Base-by-base conservation (phyloP, 2,797 vertebrate species). In the Thalassophryne amazonica region DNA sequence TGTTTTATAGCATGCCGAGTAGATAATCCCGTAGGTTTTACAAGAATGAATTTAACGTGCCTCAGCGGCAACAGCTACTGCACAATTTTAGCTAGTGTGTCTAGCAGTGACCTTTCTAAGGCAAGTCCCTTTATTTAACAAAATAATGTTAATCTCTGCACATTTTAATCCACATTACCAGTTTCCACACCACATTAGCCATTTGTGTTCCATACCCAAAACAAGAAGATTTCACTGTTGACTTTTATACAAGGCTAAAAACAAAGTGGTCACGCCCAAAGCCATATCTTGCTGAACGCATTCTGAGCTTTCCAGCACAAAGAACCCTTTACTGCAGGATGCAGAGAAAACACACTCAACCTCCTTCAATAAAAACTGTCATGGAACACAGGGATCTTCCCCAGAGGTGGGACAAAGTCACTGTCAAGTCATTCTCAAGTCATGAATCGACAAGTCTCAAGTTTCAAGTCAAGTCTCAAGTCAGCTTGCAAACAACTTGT, bases 1-100 rank as follows among this genome's bases (percentile, higher is more conserved):
- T 76, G 65, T 86, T 83, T 76, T 84, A 59, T 82, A 86, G 87
- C 87, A 88, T 87, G 88, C 71, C 7, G 65, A 80, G 46, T 80
- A 85, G 80, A 32, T 53, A 69, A 81, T 51, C 71, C 60, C 58
- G 47, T 81, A 76, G 75, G 68, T 73, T 83, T 73, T 70, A 69
- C 43, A 83, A 55, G 63, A 54, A 73, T 69, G 66, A 51, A 66
- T 60, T 61, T 53, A 67, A 60, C 76, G 69, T 57, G 74, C 78
- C 78, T 84, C 84, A 83, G 84, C 78, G 75, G 78, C 68, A 30
- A 69, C 74, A 82, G 81, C 70, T 66, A 67, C 73, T 69, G 73
- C 81, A 85, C 82, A 83, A 79, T 83, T n/a, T 73, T 62, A 56
- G 64, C 50, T 69, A 66, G 67, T 55, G 53, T 78, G 59, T 71